These are phyloP conservation scores for Caenorhabditis uteleia DNA, from an alignment of 2,888 invertebrate genomes.

Conservation along the genomic window DNA sequence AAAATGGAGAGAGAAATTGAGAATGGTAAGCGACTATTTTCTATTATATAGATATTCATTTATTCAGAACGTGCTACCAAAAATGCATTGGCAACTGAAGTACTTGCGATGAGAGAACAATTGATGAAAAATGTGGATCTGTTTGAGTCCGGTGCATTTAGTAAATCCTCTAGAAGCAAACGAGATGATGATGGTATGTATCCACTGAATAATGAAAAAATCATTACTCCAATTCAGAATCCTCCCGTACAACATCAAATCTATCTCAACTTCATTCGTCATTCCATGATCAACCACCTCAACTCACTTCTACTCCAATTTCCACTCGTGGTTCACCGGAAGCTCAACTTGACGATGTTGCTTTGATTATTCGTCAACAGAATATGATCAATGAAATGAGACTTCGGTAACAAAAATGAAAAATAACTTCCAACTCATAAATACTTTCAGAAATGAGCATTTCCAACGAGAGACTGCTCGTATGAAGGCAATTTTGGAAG, in stretches of 20 bases:
- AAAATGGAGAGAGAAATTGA: slow-evolving; percentile 21
- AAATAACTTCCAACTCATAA: slow-evolving; percentile 9
- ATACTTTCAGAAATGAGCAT: slow-evolving; percentile 37
- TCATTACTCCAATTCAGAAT: neutral
- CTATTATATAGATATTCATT: neutral
- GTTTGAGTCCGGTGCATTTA: slow-evolving; percentile 51
- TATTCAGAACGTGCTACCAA: slow-evolving; percentile 39
- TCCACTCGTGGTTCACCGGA: slow-evolving; percentile 29
- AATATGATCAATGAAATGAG: slow-evolving; percentile 49
- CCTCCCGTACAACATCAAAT: slow-evolving; percentile 25
- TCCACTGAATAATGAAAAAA: too few relatives aligned
- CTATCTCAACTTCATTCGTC: slow-evolving; percentile 21
- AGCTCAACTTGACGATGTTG: slow-evolving; percentile 49
- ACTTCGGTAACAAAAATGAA: neutral
- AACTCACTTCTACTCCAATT: neutral
- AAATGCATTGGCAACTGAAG: slow-evolving; percentile 46
- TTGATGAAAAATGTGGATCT: slow-evolving; percentile 60
- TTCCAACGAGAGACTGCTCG: slow-evolving; percentile 50
- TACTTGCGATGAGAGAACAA: slow-evolving; percentile 59
- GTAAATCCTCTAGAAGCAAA: neutral
- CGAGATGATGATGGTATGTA: neutral
- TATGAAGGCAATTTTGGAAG: slow-evolving; percentile 48
- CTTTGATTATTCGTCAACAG: slow-evolving; percentile 55
- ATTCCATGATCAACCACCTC: neutral
- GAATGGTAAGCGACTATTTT: neutral